Evolutionary conservation across 1,140 invertebrate species (phyloP), one percentile per base, ranked within the genome.

Genomic region (Sycobia sp.): DNA sequence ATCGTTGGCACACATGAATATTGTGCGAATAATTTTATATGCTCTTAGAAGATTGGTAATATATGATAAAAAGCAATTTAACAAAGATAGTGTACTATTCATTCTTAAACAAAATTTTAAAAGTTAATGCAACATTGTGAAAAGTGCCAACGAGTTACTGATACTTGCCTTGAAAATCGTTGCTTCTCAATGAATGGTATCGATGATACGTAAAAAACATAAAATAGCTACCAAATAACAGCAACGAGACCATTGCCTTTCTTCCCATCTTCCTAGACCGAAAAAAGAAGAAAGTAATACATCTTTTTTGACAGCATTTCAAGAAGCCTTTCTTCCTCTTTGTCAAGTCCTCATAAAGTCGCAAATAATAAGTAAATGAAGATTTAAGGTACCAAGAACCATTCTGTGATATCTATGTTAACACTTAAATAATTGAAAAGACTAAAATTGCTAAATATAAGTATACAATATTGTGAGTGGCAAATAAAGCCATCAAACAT

Each of bases 361-460:
- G 71, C 74, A 76, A 46, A 59, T 58, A 65, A 65, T 58, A 65
- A 58, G 59, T 53, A 58, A 58, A 65, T 46, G 66, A 80, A 75
- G 71, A 80, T 77, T 74, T 80, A 81, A 82, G 74, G 80, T 80
- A 82, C 79, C 80, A 81, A 82, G 80, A 82, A 82, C 79, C 78
- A 76, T 81, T 80, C 79, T 81, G 80, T 82, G 79, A 82, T 81
- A 81, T 81, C 76, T 82, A 82, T 76, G 78, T 81, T 81, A 80
- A 80, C 76, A 81, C 76, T 79, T 81, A 80, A 82, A 79, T 77
- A 80, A 82, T 78, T 75, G 71, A 79, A 74, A 80, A 81, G 77
- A 81, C 78, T 80, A 80, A 79, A 77, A 77, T 77, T 77, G 76
- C 67, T 78, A 76, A 76, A 71, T 79, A 73, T 79, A 79, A 77